phyloP scores from a whole-genome alignment of 2,797 vertebrate genomes.

The Acanthopagrus latus region DNA sequence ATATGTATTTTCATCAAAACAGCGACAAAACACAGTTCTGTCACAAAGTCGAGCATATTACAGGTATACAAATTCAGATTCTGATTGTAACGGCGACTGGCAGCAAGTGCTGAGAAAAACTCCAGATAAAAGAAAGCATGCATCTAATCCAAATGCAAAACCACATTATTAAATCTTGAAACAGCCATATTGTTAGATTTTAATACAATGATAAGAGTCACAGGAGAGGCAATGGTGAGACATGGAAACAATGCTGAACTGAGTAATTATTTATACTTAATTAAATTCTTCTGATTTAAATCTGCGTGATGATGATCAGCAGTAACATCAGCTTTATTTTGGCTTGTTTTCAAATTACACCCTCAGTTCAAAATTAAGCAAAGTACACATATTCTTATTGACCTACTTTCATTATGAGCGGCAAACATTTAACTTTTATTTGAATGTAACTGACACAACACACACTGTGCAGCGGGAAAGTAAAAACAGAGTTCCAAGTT shows the following conservation, averaged over 20 bases:
- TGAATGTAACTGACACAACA: conserved; percentile 21
- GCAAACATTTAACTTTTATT: conserved; percentile 24
- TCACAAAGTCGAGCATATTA: conserved; percentile 44
- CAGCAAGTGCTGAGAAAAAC: conserved; percentile 68
- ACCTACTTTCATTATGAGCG: conserved; percentile 22
- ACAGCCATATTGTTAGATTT: conserved; percentile 22
- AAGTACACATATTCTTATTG: conserved; percentile 11
- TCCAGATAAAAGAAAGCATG: conserved; percentile 56
- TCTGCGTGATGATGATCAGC: conserved; percentile 46
- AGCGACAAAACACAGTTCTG: conserved; percentile 70
- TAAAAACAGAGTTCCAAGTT: conserved; percentile 23
- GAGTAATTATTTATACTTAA: conserved; percentile 43
- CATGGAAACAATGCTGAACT: conserved; percentile 21
- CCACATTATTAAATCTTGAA: conserved; percentile 33
- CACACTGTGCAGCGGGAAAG: conserved; percentile 15
- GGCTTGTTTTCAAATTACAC: conserved; percentile 50
- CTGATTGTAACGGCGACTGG: conserved; percentile 75
- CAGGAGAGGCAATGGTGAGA: conserved; percentile 37
- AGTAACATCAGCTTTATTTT: conserved; percentile 41
- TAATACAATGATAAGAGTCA: conserved; percentile 44
- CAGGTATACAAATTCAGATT: conserved; percentile 63
- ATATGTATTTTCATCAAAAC: conserved; percentile 53
- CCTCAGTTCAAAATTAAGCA: conserved; percentile 36
- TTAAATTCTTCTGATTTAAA: conserved; percentile 16
- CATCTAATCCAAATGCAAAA: conserved; percentile 48